Conservation (phyloP, 2,888 invertebrate genomes). For the Machimus atricapillus region DNA sequence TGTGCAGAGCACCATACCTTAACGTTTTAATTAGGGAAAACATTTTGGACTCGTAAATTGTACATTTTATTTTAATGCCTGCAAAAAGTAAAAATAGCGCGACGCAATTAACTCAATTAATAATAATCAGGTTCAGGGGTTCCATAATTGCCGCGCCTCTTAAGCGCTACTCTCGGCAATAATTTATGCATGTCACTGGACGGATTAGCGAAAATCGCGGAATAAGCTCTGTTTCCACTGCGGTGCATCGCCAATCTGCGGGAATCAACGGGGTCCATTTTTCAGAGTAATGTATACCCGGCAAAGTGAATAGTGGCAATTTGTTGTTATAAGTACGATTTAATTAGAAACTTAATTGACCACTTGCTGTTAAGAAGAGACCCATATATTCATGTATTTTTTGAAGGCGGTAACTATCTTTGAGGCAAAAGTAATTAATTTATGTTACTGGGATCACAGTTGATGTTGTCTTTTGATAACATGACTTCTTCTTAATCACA, state of each 20-base stretch:
- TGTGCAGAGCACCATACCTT: slow-evolving; percentile 13
- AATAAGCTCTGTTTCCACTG: slow-evolving; percentile 8
- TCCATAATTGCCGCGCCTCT: neutral
- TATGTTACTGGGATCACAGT: neutral
- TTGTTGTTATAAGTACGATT: neutral
- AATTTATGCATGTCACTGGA: neutral
- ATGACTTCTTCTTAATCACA: too few relatives aligned
- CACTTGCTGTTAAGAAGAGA: neutral
- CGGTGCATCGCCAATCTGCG: neutral
- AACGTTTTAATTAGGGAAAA: slow-evolving; percentile 33
- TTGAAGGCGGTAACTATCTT: neutral
- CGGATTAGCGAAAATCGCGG: neutral
- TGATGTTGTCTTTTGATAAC: neutral
- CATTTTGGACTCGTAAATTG: slow-evolving; percentile 33
- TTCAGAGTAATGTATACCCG: neutral
- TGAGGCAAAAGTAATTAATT: neutral
- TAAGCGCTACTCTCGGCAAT: neutral
- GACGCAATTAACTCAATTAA: slow-evolving; percentile 25
- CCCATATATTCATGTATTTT: neutral
- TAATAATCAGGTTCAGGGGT: neutral
- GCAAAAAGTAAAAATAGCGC: neutral
- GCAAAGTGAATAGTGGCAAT: neutral
- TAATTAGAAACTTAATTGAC: slow-evolving; percentile 5
- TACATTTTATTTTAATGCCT: slow-evolving; percentile 14
- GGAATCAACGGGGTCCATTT: neutral